Evolutionary conservation across 2,797 vertebrate genomes (phyloP).

Genomic region (Phataginus tetradactyla): DNA sequence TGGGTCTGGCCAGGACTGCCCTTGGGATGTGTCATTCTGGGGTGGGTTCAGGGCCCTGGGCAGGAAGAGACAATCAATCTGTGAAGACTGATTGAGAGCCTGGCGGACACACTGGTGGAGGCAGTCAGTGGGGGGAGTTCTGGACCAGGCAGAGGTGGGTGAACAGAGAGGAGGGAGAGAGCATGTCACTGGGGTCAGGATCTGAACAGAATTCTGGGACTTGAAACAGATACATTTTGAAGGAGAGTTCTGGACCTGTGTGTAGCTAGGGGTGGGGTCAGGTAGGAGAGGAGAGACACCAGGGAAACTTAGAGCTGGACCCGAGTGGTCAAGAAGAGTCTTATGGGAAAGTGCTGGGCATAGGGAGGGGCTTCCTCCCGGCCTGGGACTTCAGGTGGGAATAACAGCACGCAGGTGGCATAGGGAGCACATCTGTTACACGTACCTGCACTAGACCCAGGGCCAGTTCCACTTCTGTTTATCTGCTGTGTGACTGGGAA

Average conservation of each 20-base stretch:
- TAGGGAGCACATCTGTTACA: neutral
- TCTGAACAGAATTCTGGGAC: neutral
- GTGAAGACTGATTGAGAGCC: neutral
- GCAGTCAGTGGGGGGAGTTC: no score
- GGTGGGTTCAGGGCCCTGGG: neutral
- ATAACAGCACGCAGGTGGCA: neutral
- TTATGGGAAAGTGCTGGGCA: neutral
- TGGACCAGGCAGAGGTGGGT: neutral
- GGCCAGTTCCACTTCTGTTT: neutral
- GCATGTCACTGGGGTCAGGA: neutral
- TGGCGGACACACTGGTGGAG: neutral
- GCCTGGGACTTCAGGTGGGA: neutral
- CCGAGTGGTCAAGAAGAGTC: neutral
- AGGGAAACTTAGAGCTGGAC: neutral
- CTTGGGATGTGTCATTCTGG: neutral
- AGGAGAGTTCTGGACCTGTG: neutral
- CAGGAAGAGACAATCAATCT: neutral
- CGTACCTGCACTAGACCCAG: neutral
- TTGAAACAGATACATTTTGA: neutral
- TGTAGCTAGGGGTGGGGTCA: neutral
- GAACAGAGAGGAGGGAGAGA: neutral
- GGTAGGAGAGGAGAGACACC: neutral
- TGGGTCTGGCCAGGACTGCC: neutral
- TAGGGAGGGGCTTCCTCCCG: neutral
- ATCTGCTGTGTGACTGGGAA: constrained; percentile 6